Evolutionary conservation across 1,140 invertebrate species (phyloP).

Genomic region (Coelopa frigida): DNA sequence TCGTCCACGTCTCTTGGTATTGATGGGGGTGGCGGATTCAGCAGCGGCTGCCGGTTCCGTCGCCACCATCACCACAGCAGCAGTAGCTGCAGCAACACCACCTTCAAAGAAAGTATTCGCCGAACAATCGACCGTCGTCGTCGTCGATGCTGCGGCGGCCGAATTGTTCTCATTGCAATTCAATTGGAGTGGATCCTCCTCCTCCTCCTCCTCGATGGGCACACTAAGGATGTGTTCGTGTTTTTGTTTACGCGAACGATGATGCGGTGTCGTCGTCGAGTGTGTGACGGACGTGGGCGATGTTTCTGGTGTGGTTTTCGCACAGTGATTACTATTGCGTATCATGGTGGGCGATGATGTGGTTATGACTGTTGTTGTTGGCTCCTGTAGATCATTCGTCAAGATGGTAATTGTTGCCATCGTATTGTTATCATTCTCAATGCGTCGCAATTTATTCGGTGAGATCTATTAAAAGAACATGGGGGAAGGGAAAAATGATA

Average conservation of each 20-base stretch:
- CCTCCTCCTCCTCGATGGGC: conserved; percentile 24
- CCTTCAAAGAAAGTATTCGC: no score
- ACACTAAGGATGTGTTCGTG: conserved; percentile 35
- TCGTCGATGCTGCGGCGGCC: no score
- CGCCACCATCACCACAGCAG: no score
- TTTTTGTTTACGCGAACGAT: conserved; percentile 37
- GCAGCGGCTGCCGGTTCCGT: no score
- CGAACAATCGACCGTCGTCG: not conserved
- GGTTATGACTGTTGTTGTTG: conserved; percentile 4
- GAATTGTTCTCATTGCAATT: not conserved
- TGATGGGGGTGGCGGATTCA: no score
- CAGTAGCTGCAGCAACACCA: no score
- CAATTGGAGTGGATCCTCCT: not conserved
- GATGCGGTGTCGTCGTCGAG: conserved; percentile 4
- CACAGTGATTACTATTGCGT: conserved; percentile 4
- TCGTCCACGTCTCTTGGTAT: conserved; percentile 10
- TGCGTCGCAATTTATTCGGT: conserved; percentile 7
- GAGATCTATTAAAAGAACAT: not conserved
- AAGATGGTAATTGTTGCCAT: conserved; percentile 9
- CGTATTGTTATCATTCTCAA: conserved; percentile 8
- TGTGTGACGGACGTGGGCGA: not conserved
- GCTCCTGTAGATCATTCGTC: conserved; percentile 4
- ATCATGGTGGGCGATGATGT: conserved; percentile 7
- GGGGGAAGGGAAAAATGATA: not conserved
- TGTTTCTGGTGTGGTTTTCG: not conserved